Percentiles rank a stretch among this genome's conserved stretches.
These are phyloP conservation scores for Enteromius trimaculatus DNA, from an alignment of 2,797 vertebrate genomes.

Conservation along the genomic window DNA sequence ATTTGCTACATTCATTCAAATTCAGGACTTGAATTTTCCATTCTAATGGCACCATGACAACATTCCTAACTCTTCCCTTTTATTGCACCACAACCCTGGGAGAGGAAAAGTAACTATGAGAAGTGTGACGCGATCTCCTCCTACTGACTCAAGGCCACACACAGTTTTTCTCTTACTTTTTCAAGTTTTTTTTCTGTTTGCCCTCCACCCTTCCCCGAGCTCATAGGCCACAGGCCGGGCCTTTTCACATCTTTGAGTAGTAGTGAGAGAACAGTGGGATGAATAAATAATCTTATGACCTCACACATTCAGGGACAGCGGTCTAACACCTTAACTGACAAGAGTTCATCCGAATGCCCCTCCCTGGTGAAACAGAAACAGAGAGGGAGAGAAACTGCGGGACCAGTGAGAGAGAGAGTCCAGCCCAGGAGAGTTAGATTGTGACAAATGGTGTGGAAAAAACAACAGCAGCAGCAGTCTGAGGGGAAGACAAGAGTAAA, in stretches of 20 bases:
- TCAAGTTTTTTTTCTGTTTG: not conserved
- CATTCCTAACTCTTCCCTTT: not conserved
- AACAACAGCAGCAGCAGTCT: constrained; percentile 80
- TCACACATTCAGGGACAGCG: constrained; percentile 71
- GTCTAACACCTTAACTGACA: constrained; percentile 73
- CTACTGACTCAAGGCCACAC: constrained; percentile 10
- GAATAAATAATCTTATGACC: constrained; percentile 79
- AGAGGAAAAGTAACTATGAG: not conserved
- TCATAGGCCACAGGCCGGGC: constrained; percentile 63
- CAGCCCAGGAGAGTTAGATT: constrained; percentile 77
- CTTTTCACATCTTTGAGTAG: constrained; percentile 70
- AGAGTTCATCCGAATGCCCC: constrained; percentile 74
- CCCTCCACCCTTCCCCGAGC: constrained; percentile 50
- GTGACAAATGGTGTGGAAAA: constrained; percentile 83
- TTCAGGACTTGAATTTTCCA: not conserved
- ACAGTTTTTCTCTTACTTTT: constrained; percentile 19
- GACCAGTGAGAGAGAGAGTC: constrained; percentile 39
- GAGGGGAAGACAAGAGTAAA: constrained; percentile 83
- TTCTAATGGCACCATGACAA: not conserved
- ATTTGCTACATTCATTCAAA: not conserved
- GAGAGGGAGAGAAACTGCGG: constrained; percentile 41
- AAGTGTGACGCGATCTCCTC: not conserved
- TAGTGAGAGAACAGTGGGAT: constrained; percentile 67
- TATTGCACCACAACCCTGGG: constrained; percentile 7
- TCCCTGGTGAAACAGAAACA: constrained; percentile 61